Base-by-base conservation (phyloP, 2,888 invertebrate species). In the Chrysomela aeneicollis region DNA sequence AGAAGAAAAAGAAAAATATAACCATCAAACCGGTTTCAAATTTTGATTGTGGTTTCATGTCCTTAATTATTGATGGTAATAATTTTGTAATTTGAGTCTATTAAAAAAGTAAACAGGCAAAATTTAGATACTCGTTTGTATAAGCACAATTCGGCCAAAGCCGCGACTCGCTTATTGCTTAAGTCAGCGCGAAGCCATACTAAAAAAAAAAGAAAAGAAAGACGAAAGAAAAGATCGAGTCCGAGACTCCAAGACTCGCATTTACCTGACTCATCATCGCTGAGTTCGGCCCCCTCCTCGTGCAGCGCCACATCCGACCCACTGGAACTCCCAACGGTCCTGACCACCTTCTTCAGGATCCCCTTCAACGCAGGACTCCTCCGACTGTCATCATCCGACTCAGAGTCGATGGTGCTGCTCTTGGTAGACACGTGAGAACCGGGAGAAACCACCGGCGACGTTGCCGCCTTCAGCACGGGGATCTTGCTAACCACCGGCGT, bases 291-390 rank as follows among this genome's bases (percentile, higher is more conserved):
- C 62, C 88, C 88, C 64, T 82, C 84, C 80, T 88, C 88, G 78
- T 88, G 88, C 66, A 88, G 82, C 65, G 88, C 88, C 64, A 88
- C 84, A 77, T 89, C 88, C 35, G 88, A 88, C 60, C 87, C 88
- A 76, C 88, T 88, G 66, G 88, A 88, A 75, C 87, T 88, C 71
- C 87, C 87, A 63, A 87, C 79, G 37, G 86, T 86, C 76, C 85
- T 82, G 15, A 71, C 64, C 22, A 67, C 69, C 72, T 81, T 83
- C 74, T 82, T 83, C 66, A 82, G 71, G 52, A 82, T 82, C 9
- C 82, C 80, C 71, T 80, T 82, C 59, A 82, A 64, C 30, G 80
- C 80, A n/a, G 80, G 79, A 71, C 80, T 80, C 67, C 77, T 78
- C 42, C 71, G 66, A 59, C 74, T 75, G 64, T 84, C 84, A 30